Evolutionary conservation across 2,888 invertebrate species (phyloP), one percentile per base, ranked within the genome.

Genomic region (Meghimatium bilineatum): DNA sequence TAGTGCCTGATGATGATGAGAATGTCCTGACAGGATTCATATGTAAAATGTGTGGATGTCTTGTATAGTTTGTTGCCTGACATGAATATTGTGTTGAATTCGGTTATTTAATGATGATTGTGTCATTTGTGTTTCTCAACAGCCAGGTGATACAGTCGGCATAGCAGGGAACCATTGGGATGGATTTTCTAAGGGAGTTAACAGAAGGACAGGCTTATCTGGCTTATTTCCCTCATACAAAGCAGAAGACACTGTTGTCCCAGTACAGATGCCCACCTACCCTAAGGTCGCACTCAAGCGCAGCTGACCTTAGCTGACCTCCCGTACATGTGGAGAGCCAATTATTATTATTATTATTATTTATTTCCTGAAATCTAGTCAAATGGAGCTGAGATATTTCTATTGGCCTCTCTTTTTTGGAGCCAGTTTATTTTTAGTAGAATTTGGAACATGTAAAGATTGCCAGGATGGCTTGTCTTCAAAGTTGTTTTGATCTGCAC

Each of bases 151-250:
- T 93, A 93, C 96, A 32, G 95, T 99, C 38, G 97, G 97, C 49
- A 96, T 99, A 14, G 97, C 98, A 12, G 98, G 98, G 52, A 99
- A 99, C 94, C 99, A 99, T 92, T 99, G 99, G 99, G 96, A 99
- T 93, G 99, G 99, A 52, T 98, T 95, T 93, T 98, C 98, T 23
- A 97, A 97, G 92, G 99, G 98, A 26, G 96, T 96, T 86, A 98
- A 98, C 93, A 95, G 95, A 78, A 95, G 97, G 90, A 97, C 97
- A 38, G 96, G 97, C 92, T 94, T 96, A 94, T 90, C 89, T 34
- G 95, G 94, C 5, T 90, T 95, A 1, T 95, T 94, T 88, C 95
- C 95, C 0, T 94, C 94, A 0, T 95, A 94, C 89, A 95, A 95
- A 90, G 93, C 94, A 23, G 96, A 96, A 87, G 97, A 98, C 92